Percentiles rank a stretch among this genome's conserved stretches.
Evolutionary conservation across 1,140 invertebrate species (phyloP).

Genomic region (Eriosoma lanigerum): DNA sequence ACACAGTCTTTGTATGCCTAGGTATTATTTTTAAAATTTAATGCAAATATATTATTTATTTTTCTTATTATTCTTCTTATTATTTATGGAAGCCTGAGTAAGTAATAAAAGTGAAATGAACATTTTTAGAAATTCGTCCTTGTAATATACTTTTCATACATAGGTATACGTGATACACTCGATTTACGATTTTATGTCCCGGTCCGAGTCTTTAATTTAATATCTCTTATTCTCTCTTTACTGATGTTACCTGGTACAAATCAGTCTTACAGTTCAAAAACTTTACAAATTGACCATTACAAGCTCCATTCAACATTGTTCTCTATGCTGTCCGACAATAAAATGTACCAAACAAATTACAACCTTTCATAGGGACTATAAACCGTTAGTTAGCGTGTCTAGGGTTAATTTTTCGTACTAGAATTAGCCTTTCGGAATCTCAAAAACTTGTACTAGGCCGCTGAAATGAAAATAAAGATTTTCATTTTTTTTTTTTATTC

Average conservation of each 20-base stretch:
- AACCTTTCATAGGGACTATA: not conserved
- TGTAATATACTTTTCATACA: too few species aligned
- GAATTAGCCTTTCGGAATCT: not conserved
- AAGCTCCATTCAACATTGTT: not conserved
- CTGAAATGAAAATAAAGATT: not conserved
- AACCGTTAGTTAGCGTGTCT: constrained; percentile 3
- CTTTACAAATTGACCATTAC: constrained; percentile 5
- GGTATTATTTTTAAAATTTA: not conserved
- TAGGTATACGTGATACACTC: not conserved
- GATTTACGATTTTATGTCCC: constrained; percentile 4
- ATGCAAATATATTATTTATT: too few species aligned
- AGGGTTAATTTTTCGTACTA: not conserved
- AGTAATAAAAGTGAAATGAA: not conserved
- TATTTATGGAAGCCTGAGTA: too few species aligned
- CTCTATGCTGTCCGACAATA: too few species aligned
- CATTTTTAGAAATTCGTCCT: not conserved
- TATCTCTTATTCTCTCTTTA: too few species aligned
- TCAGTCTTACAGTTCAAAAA: not conserved
- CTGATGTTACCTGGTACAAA: not conserved
- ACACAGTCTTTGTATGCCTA: not conserved
- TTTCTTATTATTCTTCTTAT: too few species aligned
- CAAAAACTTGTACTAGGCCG: not conserved
- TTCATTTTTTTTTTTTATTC: too few species aligned
- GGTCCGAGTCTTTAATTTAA: not conserved
- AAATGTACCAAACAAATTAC: not conserved